These are phyloP conservation scores for Amphiprion ocellaris DNA, from an alignment of 2,113 vertebrate species.

Conservation along the genomic window DNA sequence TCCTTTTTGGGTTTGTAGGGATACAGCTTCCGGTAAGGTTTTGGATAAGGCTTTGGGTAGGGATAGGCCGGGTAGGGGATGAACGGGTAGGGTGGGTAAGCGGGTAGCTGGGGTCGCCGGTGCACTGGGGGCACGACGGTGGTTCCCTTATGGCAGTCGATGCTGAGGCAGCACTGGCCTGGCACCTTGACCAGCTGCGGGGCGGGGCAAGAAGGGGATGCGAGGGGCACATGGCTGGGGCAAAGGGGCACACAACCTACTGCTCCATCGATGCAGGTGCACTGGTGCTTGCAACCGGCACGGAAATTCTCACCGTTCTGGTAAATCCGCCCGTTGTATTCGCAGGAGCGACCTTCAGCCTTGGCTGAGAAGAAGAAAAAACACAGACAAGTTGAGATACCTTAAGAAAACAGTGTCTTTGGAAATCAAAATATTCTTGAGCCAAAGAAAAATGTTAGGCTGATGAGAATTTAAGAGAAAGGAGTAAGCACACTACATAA, in stretches of 20 bases:
- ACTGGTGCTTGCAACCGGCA: constrained; percentile 89
- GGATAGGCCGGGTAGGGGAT: constrained; percentile 74
- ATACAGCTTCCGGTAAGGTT: constrained; percentile 70
- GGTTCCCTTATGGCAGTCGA: constrained; percentile 81
- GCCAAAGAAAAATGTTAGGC: no score
- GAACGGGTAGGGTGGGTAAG: constrained; percentile 71
- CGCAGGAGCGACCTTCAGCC: constrained; percentile 87
- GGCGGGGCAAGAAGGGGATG: constrained; percentile 80
- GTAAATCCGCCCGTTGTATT: constrained; percentile 87
- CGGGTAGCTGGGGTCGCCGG: constrained; percentile 58
- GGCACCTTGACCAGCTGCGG: constrained; percentile 85
- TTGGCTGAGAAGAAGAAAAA: constrained; percentile 76
- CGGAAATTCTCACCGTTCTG: constrained; percentile 88
- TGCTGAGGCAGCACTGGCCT: constrained; percentile 86
- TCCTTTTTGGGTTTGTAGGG: constrained; percentile 73
- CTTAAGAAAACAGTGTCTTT: neutral
- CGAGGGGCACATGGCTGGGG: constrained; percentile 82
- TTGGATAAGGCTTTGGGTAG: constrained; percentile 67
- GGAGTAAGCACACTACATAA: neutral
- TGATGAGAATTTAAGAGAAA: no score
- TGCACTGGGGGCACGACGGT: constrained; percentile 52
- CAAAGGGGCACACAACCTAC: constrained; percentile 88
- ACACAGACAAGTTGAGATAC: neutral
- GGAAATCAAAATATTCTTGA: neutral
- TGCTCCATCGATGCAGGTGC: constrained; percentile 88